A percentile compares a stretch with the other conserved stretches of the same genome.
phyloP scores from a whole-genome alignment of 2,888 invertebrate species.

The Phlogophora meticulosa region DNA sequence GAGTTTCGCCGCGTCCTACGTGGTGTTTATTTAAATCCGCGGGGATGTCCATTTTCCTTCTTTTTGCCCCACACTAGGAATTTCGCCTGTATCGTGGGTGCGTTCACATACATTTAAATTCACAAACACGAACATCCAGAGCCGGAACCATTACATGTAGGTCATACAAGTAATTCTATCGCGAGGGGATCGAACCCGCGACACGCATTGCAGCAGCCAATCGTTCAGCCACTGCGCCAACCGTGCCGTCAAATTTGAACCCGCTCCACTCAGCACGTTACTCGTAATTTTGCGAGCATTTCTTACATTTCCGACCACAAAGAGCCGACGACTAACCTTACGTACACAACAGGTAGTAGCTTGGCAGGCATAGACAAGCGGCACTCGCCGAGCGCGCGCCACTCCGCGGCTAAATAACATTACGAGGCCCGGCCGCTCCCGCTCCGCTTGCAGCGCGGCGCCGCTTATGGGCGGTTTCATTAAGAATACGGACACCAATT shows the following conservation, averaged over 20 bases:
- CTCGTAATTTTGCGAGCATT: slow-evolving; percentile 19
- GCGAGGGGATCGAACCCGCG: too few relatives aligned
- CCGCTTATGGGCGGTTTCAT: slow-evolving; percentile 34
- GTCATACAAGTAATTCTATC: too few relatives aligned
- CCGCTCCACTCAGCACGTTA: background rate
- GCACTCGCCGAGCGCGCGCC: slow-evolving; percentile 10
- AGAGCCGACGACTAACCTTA: slow-evolving; percentile 6
- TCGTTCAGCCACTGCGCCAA: too few relatives aligned
- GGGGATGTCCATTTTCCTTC: background rate
- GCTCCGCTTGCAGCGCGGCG: slow-evolving; percentile 5
- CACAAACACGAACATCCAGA: too few relatives aligned
- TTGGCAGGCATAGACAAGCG: slow-evolving; percentile 22
- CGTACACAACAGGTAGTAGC: slow-evolving; percentile 35
- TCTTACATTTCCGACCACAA: slow-evolving; percentile 41
- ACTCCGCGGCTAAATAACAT: slow-evolving; percentile 37
- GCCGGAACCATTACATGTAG: too few relatives aligned
- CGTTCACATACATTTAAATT: too few relatives aligned
- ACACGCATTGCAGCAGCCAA: too few relatives aligned
- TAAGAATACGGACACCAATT: slow-evolving; percentile 50
- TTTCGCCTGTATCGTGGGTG: too few relatives aligned
- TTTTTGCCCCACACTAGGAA: too few relatives aligned
- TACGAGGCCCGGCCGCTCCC: slow-evolving; percentile 12
- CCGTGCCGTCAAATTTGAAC: too few relatives aligned
- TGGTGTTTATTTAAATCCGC: background rate
- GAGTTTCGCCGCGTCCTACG: background rate